phyloP scores from a whole-genome alignment of 1,140 invertebrate species.

The Nephila pilipes region DNA sequence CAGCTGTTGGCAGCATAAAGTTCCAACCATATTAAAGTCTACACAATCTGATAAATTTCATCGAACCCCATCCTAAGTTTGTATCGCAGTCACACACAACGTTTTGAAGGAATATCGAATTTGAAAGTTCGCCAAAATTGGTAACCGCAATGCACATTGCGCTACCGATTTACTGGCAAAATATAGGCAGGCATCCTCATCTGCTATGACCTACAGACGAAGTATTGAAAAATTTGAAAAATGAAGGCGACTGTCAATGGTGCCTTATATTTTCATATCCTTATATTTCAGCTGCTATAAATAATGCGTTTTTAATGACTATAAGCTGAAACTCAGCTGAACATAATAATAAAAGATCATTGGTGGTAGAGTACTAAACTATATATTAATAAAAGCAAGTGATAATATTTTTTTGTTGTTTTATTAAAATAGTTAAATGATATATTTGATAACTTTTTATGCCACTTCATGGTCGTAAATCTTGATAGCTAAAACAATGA shows the following conservation, averaged over 20 bases:
- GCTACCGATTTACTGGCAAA: constrained; percentile 37
- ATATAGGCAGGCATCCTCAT: constrained; percentile 13
- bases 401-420: too few species aligned
- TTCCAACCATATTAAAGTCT: constrained; percentile 8
- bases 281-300: neutral
- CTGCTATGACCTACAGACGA: neutral
- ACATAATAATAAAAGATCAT: too few species aligned
- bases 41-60: constrained; percentile 58
- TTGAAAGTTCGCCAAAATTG: constrained; percentile 66
- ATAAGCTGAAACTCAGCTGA: neutral
- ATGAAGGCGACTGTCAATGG: constrained; percentile 1
- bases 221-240: constrained; percentile 35
- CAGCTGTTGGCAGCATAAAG: constrained; percentile 34
- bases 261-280: neutral
- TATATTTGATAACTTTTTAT: too few species aligned
- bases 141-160: constrained; percentile 14
- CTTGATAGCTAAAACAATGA: too few species aligned
- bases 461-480: too few species aligned
- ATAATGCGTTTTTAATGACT: constrained; percentile 34
- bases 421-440: too few species aligned
- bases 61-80: constrained; percentile 21
- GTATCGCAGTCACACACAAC: neutral
- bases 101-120: constrained; percentile 44
- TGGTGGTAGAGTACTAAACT: too few species aligned
- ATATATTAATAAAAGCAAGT: too few species aligned